Evolutionary conservation across 92 coral and sea anemone species (phyloP).

Genomic region (Zoanthus solanderi): DNA sequence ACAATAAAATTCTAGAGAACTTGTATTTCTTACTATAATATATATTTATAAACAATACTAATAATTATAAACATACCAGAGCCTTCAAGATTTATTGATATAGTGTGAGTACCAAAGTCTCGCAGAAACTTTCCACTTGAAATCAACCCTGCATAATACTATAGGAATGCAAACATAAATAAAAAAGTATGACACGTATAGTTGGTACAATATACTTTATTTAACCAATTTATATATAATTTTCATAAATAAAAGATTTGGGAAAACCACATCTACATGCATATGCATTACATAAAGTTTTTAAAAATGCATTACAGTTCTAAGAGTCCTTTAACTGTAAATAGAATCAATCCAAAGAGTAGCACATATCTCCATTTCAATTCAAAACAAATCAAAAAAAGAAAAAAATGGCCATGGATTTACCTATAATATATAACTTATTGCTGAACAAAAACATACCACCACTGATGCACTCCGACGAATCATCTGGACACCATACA

Average conservation of each 20-base stretch:
- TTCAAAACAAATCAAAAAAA: not conserved
- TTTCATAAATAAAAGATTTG: not conserved
- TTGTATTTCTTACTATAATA: not conserved
- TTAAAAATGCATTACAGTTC: not conserved
- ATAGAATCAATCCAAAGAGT: not conserved
- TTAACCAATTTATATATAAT: no score
- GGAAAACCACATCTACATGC: not conserved
- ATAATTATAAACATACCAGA: slow-evolving; percentile 28
- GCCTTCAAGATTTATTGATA: slow-evolving; percentile 33
- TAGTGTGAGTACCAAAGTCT: slow-evolving; percentile 57
- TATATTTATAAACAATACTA: no score
- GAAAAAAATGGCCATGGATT: no score
- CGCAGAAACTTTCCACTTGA: slow-evolving; percentile 36
- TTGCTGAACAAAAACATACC: no score
- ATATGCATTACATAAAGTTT: not conserved
- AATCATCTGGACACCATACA: not conserved
- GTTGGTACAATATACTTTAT: no score
- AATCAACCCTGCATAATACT: slow-evolving; percentile 53
- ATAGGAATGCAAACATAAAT: slow-evolving; percentile 5
- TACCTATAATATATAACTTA: no score
- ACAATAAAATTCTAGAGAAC: not conserved
- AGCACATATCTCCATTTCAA: not conserved
- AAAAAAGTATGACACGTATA: not conserved
- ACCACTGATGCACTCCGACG: not conserved
- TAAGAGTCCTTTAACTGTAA: not conserved